Base-by-base conservation (phyloP, 1,140 invertebrate species). In the Drosophila carrolli region DNA sequence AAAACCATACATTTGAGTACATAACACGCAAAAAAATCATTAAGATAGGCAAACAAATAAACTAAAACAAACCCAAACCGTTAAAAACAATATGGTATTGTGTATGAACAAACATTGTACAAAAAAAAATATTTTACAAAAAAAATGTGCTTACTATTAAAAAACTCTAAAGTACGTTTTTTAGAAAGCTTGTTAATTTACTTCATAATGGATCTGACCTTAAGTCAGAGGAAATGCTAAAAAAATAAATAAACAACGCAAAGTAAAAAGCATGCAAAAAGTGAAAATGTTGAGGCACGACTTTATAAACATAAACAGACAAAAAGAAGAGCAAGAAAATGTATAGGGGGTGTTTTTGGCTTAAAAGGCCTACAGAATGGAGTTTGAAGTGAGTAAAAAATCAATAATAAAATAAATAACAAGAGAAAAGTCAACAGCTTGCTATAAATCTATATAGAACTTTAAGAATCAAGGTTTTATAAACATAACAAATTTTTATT, bases 281-380 rank as follows among this genome's bases (percentile, higher is more conserved):
- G 56, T 60, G 55, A 43, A 44, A 60, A 57, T 32, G 13, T 32
- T 8, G 6, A 27, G 19, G n/a, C 16, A 46, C 6, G 47, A 32
- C 48, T 16, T 51, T 51, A 51, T 14, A 35, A 62, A 63, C 60
- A 63, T 60, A 43, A 63, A 63, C 60, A 60, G 27, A 58, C 37
- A 40, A 58, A 61, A 58, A 6, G 48, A 37, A 56, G 32, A 55
- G 58, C 58, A 56, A 48, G 35, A 54, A 60, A 32, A 54, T 27
- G 29, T 56, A 32, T 59, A 43, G 16, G 47, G 59, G 38, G 60
- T 60, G 55, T 19, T 37, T 53, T 37, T 37, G 44, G 10, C 40
- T 29, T 14, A 10, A 2, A 11, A 29, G 38, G 55, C 38, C n/a
- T 13, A 16, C 6, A 13, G 38, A 44, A 32, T 16, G 54, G n/a